Conservation (phyloP, 2,113 vertebrate genomes). For the Silurus asotus region DNA sequence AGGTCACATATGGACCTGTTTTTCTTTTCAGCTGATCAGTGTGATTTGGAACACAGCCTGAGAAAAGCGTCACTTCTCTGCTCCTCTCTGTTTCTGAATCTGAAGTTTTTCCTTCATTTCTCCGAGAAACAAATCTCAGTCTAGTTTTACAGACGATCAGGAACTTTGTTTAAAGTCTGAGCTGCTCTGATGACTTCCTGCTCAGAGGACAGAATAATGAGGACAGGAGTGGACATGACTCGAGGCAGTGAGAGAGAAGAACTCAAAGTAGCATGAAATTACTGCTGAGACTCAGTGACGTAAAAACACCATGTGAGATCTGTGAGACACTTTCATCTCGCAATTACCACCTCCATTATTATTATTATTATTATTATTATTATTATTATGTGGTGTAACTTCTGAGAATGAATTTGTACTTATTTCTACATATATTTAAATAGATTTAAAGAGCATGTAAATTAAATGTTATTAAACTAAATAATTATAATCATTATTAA, state of each 20-base stretch:
- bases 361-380: no score
- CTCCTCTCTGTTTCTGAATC: neutral
- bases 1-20: neutral
- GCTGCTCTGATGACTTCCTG: constrained; percentile 78
- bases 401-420: no score
- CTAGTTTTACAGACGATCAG: no score
- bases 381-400: no score
- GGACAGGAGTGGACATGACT: constrained; percentile 57
- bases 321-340: no score
- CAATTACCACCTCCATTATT: no score
- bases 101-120: neutral
- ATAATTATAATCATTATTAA: no score
- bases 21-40: neutral
- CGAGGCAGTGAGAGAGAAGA: constrained; percentile 49
- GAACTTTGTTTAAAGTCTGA: constrained; percentile 50
- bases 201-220: constrained; percentile 77
- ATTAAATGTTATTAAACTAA: no score
- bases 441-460: no score
- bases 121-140: neutral
- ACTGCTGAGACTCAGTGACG: constrained; percentile 5
- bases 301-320: neutral
- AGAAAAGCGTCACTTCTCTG: neutral
- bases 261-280: constrained; percentile 40
- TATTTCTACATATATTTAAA: no score
- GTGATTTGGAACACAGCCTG: neutral